Evolutionary conservation across 2,888 invertebrate species (phyloP).

Genomic region (Hydropsyche betteni): DNA sequence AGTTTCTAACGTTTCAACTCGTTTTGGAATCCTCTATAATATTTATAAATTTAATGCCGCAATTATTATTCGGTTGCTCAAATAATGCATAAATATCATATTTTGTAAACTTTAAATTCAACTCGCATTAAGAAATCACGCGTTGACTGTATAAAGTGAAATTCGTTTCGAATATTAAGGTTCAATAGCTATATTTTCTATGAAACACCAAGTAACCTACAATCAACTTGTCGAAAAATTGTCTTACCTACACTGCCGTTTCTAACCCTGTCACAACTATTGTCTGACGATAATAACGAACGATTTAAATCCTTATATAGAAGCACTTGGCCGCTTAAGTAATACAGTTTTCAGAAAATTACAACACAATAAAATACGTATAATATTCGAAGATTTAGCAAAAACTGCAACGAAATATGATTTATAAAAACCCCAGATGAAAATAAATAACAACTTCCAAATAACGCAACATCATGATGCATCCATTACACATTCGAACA

Average conservation of each 20-base stretch:
- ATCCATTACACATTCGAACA: neutral
- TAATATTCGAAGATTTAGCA: too few relatives aligned
- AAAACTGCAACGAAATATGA: too few relatives aligned
- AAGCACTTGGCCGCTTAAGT: neutral
- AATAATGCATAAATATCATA: too few relatives aligned
- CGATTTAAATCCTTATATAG: constrained; percentile 16
- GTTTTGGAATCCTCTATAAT: too few relatives aligned
- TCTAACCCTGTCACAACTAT: neutral
- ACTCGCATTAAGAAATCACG: too few relatives aligned
- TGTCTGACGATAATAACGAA: constrained; percentile 10
- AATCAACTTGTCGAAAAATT: constrained; percentile 14
- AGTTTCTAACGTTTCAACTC: too few relatives aligned
- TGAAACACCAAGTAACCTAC: neutral
- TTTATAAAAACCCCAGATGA: too few relatives aligned
- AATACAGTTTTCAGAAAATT: neutral
- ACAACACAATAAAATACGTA: neutral
- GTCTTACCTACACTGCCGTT: neutral
- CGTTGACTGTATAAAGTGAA: too few relatives aligned
- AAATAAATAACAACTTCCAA: neutral
- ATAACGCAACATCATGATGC: neutral
- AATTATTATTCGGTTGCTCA: too few relatives aligned
- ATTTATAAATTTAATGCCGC: too few relatives aligned
- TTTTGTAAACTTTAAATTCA: too few relatives aligned
- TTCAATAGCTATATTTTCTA: constrained; percentile 25
- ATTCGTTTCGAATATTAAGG: too few relatives aligned